These are phyloP conservation scores for Urosaurus nigricauda DNA, from an alignment of 2,797 vertebrate species.

Conservation along the genomic window DNA sequence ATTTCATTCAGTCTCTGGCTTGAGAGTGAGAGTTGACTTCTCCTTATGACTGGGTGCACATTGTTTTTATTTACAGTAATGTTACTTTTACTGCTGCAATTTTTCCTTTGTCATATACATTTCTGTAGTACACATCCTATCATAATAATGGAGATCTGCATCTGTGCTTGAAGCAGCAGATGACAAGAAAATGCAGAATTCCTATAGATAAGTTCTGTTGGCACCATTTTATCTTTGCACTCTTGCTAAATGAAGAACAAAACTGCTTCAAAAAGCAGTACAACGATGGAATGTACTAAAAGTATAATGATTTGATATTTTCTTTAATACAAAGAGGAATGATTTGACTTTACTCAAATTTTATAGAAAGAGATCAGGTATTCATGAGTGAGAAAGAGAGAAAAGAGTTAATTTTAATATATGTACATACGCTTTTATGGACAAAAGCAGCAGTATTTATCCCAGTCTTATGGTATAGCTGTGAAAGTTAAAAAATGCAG, in stretches of 20 bases:
- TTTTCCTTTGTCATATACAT: background rate
- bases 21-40: too few species aligned
- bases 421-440: conserved; percentile 57
- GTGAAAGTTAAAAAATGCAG: conserved; percentile 74
- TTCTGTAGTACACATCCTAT: background rate
- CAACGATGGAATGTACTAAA: conserved; percentile 31
- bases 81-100: too few species aligned
- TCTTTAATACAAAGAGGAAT: conserved; percentile 12
- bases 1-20: too few species aligned
- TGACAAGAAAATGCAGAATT: background rate
- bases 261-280: background rate
- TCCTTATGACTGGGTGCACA: too few species aligned
- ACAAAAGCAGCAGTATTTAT: conserved; percentile 63
- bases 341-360: conserved; percentile 37
- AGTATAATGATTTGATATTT: background rate
- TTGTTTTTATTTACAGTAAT: too few species aligned
- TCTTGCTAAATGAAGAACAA: conserved; percentile 39
- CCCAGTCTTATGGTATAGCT: conserved; percentile 57
- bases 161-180: background rate
- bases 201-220: background rate
- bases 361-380: background rate
- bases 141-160: background rate
- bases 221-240: background rate
- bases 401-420: conserved; percentile 41
- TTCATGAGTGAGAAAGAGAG: too few species aligned